These are phyloP conservation scores for Pteronotus mesoamericanus DNA, from an alignment of 2,797 vertebrate species.

Conservation along the genomic window DNA sequence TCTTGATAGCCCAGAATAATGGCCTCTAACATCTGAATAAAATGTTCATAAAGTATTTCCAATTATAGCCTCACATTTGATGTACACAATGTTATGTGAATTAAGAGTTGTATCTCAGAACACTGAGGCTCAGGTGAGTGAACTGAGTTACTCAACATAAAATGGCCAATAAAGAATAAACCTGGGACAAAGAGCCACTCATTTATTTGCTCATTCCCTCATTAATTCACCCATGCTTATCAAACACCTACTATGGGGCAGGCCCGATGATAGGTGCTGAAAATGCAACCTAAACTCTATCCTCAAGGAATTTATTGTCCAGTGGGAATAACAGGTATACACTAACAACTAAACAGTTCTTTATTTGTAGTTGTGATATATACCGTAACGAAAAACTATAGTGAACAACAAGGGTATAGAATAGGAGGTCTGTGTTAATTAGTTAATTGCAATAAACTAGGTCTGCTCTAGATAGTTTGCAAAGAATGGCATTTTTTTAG, in stretches of 20 bases:
- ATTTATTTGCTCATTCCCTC: neutral
- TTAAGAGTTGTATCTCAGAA: neutral
- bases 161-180: neutral
- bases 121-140: neutral
- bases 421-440: neutral
- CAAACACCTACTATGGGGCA: neutral
- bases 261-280: neutral
- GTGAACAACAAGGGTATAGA: neutral
- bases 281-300: neutral
- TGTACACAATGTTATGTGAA: neutral
- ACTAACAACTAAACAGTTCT: neutral
- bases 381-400: neutral
- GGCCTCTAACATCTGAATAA: neutral
- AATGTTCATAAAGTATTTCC: constrained; percentile 21
- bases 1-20: neutral
- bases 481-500: neutral
- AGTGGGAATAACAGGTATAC: neutral
- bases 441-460: neutral
- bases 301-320: neutral
- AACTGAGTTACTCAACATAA: neutral
- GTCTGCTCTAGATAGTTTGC: neutral
- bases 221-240: neutral
- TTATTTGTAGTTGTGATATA: neutral
- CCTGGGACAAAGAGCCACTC: neutral
- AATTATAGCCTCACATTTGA: neutral